Base-by-base conservation (phyloP, 2,888 invertebrate species). In the Hypselothyrea guttata region DNA sequence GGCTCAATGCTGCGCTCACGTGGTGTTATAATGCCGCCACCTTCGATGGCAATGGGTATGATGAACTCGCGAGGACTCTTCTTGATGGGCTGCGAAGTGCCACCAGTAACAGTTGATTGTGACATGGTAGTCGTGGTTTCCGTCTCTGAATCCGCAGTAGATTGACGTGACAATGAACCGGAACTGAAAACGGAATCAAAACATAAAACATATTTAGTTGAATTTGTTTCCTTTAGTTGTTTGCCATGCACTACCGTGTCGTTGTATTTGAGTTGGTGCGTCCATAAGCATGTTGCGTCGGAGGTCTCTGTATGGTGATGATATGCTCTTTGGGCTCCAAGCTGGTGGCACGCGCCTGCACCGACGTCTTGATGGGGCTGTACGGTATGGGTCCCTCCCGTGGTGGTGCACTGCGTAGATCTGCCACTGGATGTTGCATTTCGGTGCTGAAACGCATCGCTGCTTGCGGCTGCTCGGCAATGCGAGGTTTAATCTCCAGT, bases 41-140 rank as follows among this genome's bases (percentile, higher is more conserved):
- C 97, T 89, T 97, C 97, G 52, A 97, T 94, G 12, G 96, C 96
- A 85, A 97, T 97, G n/a, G 97, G 97, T 89, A 97, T 97, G 84
- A 97, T 96, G 87, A 96, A 96, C 90, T 97, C 97, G 37, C 97
- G 92, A 11, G 96, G 96, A 9, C 96, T 96, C 90, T 96, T 97
- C 87, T 95, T 94, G 86, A 96, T 96, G 4, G 96, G 95, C 88
- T 95, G 94, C 12, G 90, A 89, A 40, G 89, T 60, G 45, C 60
- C 71, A 28, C 87, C 85, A 31, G 88, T 85, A 28, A 74, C 91
- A 0, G 94, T 94, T 7, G 94, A 93, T 82, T 94, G 94, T 86
- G 89, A 92, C 66, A 86, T 73, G 77, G 91, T 91, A 9, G 37
- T 45, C 3, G 89, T 92, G 75, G 91, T 92, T 71, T 93, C 93